Conservation (phyloP, 2,888 invertebrate genomes). For the Rugalucina vietnamica region DNA sequence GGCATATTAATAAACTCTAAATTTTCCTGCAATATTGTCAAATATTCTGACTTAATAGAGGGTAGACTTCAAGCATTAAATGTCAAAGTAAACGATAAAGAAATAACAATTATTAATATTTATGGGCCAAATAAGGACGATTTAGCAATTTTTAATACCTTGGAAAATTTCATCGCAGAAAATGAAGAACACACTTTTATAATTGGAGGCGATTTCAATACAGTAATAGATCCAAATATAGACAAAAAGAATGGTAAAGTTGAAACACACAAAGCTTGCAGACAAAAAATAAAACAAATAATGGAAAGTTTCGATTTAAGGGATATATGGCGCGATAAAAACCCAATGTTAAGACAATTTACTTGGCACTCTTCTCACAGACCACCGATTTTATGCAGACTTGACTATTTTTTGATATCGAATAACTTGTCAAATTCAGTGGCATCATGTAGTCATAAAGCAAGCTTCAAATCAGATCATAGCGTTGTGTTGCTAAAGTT, state of each 20-base stretch:
- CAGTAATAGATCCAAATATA: background rate
- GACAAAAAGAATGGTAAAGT: background rate
- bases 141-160: background rate
- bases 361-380: conserved; percentile 1
- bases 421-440: background rate
- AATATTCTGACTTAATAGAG: background rate
- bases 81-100: background rate
- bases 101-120: background rate
- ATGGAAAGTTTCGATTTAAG: background rate
- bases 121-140: background rate
- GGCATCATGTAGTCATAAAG: background rate
- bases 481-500: background rate
- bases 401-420: background rate
- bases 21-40: background rate
- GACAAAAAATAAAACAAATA: background rate
- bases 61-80: background rate
- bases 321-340: background rate
- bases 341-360: background rate
- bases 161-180: background rate
- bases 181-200: background rate
- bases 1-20: background rate
- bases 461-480: background rate
- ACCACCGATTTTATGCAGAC: background rate
- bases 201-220: background rate
- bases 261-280: background rate